Conservation (phyloP, 2,113 vertebrate genomes). For the Halichoerus grypus region DNA sequence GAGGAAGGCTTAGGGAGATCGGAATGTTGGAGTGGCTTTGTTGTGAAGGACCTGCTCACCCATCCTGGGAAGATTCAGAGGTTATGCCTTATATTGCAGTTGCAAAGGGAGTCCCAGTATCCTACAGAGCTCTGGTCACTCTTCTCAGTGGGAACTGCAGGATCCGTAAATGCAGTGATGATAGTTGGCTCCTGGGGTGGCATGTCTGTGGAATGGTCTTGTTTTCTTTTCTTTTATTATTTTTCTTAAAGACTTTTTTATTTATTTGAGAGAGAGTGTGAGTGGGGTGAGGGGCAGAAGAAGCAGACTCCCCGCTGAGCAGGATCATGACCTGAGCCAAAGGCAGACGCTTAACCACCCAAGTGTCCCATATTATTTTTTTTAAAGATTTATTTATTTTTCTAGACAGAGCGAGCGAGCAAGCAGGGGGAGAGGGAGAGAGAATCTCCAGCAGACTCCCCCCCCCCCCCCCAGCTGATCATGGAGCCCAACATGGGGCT, state of each 20-base stretch:
- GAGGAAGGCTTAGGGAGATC: neutral
- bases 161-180: neutral
- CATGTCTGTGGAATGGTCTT: neutral
- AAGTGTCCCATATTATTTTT: neutral
- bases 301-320: too few relatives aligned
- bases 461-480: neutral
- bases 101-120: neutral
- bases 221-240: neutral
- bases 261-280: neutral
- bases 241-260: neutral
- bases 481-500: neutral
- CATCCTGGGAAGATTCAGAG: neutral
- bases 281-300: too few relatives aligned
- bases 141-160: neutral
- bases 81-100: too few relatives aligned
- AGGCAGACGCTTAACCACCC: too few relatives aligned
- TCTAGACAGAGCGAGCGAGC: neutral
- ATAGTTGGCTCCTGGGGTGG: neutral
- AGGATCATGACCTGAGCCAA: too few relatives aligned
- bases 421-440: neutral
- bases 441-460: neutral
- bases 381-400: neutral
- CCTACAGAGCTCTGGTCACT: neutral
- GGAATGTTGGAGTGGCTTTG: neutral
- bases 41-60: neutral